phyloP scores from a whole-genome alignment of 2,888 invertebrate genomes.

The Andrena marginata region DNA sequence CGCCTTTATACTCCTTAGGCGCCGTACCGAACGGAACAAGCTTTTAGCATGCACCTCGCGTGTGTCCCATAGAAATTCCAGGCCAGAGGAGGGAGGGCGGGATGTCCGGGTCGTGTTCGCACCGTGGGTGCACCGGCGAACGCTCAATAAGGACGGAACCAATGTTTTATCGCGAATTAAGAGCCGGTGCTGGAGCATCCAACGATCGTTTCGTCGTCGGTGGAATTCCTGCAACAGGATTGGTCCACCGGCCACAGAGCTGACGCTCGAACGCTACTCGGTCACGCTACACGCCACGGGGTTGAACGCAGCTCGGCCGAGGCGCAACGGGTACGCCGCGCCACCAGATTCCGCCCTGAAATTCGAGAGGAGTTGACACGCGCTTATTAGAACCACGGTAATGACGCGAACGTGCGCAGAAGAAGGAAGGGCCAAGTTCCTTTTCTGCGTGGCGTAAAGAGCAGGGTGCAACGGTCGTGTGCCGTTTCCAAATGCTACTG shows the following conservation, averaged over 20 bases:
- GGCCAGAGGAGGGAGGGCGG: constrained; percentile 29
- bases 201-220: constrained; percentile 11
- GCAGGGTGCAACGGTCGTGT: constrained; percentile 48
- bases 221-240: constrained; percentile 57
- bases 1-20: background rate
- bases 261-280: constrained; percentile 55
- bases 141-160: constrained; percentile 72
- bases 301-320: constrained; percentile 21
- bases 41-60: constrained; percentile 38
- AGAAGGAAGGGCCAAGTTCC: background rate
- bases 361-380: constrained; percentile 58
- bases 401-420: constrained; percentile 22
- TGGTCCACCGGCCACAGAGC: constrained; percentile 6
- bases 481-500: constrained; percentile 68
- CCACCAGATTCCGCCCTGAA: constrained; percentile 15
- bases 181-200: constrained; percentile 57
- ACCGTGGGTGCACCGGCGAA: constrained; percentile 70
- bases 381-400: constrained; percentile 55
- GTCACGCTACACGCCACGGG: constrained; percentile 66
- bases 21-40: constrained; percentile 35
- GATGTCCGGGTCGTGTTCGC: constrained; percentile 74
- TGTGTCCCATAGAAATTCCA: constrained; percentile 34
- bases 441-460: constrained; percentile 7
- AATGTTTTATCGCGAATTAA: constrained; percentile 81
- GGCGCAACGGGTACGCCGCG: constrained; percentile 29